Conservation (phyloP, 2,888 invertebrate species). For the Cryptus armator region DNA sequence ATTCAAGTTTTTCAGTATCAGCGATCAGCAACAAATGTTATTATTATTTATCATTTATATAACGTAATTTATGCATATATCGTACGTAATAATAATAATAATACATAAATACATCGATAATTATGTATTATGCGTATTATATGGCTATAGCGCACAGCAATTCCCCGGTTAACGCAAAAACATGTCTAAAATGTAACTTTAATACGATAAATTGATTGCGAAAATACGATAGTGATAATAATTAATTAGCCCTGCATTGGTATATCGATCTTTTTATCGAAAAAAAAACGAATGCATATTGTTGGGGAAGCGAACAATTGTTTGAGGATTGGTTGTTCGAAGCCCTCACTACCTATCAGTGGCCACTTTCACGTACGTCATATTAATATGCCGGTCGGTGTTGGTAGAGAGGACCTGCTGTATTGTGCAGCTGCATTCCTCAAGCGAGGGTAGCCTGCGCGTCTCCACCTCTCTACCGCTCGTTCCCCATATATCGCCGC, state of each 20-base stretch:
- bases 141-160: too few relatives aligned
- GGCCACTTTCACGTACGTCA: conserved; percentile 68
- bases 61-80: too few relatives aligned
- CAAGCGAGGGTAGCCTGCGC: conserved; percentile 57
- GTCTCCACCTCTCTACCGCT: conserved; percentile 25
- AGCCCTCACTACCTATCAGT: conserved; percentile 63
- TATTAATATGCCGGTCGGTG: conserved; percentile 63
- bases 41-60: too few relatives aligned
- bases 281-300: not conserved
- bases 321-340: conserved; percentile 32
- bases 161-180: not conserved
- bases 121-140: too few relatives aligned
- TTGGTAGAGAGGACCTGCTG: conserved; percentile 71
- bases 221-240: not conserved
- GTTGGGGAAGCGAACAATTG: not conserved
- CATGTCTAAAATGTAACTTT: not conserved
- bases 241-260: not conserved
- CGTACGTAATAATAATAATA: too few relatives aligned
- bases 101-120: too few relatives aligned
- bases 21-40: too few relatives aligned
- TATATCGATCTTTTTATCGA: not conserved
- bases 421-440: conserved; percentile 73
- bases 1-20: too few relatives aligned
- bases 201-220: not conserved
- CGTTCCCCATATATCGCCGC: conserved; percentile 42